Evolutionary conservation across 1,140 invertebrate genomes (phyloP), one percentile per base, ranked within the genome.

Genomic region (Scaptomyza pallida): DNA sequence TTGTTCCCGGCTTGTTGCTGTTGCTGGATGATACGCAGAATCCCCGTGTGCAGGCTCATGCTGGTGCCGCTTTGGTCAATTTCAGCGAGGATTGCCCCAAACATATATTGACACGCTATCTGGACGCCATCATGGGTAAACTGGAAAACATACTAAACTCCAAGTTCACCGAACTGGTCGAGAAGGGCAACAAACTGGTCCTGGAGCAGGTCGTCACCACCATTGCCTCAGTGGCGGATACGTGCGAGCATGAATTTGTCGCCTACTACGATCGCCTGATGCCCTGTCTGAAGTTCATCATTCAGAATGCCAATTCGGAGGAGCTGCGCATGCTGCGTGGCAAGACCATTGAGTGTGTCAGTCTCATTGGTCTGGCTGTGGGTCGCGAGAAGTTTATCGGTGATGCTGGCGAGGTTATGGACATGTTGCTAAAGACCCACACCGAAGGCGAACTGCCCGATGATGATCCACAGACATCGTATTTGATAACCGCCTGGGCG

Each of bases 31-130:
- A 99, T 91, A 95, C 97, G 83, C 94, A 92, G 0, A 97, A 98
- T 92, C 98, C 99, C 2, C 93, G 99, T 70, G 98, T 99, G 60
- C 98, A 99, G 93, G 96, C 96, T 43, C 96, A 97, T 90, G 96
- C 96, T 50, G 96, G 96, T 75, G 98, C 99, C 43, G 99, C 99
- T 48, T 93, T 99, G 30, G 98, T 99, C 0, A 99, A 99, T 92
- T 99, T 99, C 92, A 98, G 98, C 89, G 99, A 99, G 93, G 98
- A 99, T 91, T 99, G 98, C 92, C 98, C 98, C 0, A 99, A 99
- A 91, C 94, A 95, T 78, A 98, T 99, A 70, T 93, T 99, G 19
- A 95, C 95, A 17, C 95, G 95, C 60, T 99, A 99, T 92, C 93
- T 99, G 37, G 95, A 98, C 89, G 94, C 94, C 9, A 96, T 99